phyloP scores from a whole-genome alignment of 1,140 invertebrate species.

The Chironomus striatipennis region DNA sequence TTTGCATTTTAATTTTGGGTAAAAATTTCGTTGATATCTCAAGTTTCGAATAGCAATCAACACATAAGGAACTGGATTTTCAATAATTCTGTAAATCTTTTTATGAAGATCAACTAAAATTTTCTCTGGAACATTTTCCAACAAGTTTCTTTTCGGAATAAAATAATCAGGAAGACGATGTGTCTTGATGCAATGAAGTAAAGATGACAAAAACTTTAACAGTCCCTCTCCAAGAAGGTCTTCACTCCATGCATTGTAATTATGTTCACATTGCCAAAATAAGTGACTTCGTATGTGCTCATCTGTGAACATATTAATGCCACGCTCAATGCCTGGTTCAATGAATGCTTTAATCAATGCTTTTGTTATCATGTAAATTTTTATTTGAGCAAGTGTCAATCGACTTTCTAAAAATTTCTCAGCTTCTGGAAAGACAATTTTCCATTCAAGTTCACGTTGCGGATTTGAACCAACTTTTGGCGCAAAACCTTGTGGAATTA shows the following conservation, averaged over 20 bases:
- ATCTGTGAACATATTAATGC: constrained; percentile 31
- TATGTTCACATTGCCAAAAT: constrained; percentile 69
- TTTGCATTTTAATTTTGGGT: constrained; percentile 53
- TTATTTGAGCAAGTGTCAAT: constrained; percentile 56
- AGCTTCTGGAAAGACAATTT: constrained; percentile 59
- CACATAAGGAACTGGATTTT: constrained; percentile 59
- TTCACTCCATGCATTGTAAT: constrained; percentile 58
- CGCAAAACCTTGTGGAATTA: constrained; percentile 56
- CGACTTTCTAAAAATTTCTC: constrained; percentile 61
- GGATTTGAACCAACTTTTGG: constrained; percentile 48
- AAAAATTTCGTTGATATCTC: constrained; percentile 51
- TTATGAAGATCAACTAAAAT: constrained; percentile 54
- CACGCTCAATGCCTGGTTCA: constrained; percentile 38
- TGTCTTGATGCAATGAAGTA: constrained; percentile 44
- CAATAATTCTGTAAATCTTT: constrained; percentile 54
- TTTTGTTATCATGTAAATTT: constrained; percentile 55
- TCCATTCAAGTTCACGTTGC: constrained; percentile 59
- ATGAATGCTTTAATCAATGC: constrained; percentile 58
- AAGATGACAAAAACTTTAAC: constrained; percentile 50
- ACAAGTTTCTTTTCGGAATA: constrained; percentile 58
- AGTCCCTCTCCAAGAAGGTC: constrained; percentile 57
- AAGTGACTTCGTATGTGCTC: constrained; percentile 65
- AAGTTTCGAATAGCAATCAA: constrained; percentile 57
- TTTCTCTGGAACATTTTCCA: constrained; percentile 55
- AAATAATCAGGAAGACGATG: constrained; percentile 61